phyloP scores from a whole-genome alignment of 2,888 invertebrate genomes.

The Latheticus oryzae region DNA sequence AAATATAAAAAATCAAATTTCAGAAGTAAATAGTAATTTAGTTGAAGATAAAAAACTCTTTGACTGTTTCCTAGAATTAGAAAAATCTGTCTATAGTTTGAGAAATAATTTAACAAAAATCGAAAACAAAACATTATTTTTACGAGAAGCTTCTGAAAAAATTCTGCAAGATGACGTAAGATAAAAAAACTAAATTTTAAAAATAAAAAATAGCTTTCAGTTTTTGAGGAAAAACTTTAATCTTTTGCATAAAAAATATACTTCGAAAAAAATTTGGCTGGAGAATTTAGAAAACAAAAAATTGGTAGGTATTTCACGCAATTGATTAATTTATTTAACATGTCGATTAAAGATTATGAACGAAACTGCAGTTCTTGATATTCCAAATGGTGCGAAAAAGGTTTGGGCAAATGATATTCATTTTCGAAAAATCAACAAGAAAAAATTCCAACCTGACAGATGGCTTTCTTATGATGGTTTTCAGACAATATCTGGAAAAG shows the following conservation, averaged over 20 bases:
- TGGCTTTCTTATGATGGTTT: slow-evolving; percentile 55
- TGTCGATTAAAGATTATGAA: slow-evolving; percentile 19
- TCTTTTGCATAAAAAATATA: slow-evolving; percentile 2
- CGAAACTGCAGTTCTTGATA: slow-evolving; percentile 45
- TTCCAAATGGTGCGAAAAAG: slow-evolving; percentile 43
- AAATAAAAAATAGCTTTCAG: too few species aligned
- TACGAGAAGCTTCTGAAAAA: too few species aligned
- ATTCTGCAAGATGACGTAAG: too few species aligned
- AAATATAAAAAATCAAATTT: too few species aligned
- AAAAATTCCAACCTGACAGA: slow-evolving; percentile 52
- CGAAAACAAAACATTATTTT: too few species aligned
- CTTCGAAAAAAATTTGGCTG: slow-evolving; percentile 25
- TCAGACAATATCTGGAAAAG: slow-evolving; percentile 57
- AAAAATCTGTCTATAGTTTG: too few species aligned
- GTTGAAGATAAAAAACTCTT: too few species aligned
- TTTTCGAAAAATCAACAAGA: slow-evolving; percentile 50
- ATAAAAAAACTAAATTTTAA: too few species aligned
- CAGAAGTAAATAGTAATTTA: too few species aligned
- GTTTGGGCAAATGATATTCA: slow-evolving; percentile 38
- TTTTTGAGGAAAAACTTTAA: slow-evolving; percentile 2
- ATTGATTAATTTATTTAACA: slow-evolving; percentile 4
- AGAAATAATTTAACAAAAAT: too few species aligned
- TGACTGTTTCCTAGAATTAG: too few species aligned
- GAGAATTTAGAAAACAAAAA: slow-evolving; percentile 22
- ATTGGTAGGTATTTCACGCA: not conserved